Base-by-base conservation (phyloP, 2,888 invertebrate genomes). In the Mythimna impura region DNA sequence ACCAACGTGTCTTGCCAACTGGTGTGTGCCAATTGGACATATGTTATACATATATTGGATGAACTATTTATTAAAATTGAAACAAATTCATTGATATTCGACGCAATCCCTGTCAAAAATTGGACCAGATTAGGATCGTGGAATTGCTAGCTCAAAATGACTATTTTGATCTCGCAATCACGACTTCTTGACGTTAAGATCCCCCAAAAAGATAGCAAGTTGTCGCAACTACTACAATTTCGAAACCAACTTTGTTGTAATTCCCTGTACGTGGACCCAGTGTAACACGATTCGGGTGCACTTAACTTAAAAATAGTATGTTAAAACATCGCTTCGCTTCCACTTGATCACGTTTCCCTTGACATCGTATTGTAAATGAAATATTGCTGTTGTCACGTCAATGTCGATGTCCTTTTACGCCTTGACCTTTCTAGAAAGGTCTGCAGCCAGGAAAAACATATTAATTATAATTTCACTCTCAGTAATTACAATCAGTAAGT, bases 331-430 rank as follows among this genome's bases (percentile, higher is more conserved):
- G 65, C 61, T 68, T 75, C 71, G 77, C 86, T 77, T 82, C 90
- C 89, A 92, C 93, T 93, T 91, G 88, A 92, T 91, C 93, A 92
- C 92, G 94, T 90, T 91, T 89, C 88, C 90, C 91, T 91, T 91
- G 93, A 92, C 93, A 92, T 89, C 87, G 84, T 87, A 87, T 87
- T 84, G 86, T 88, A 80, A 80, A 78, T 86, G 77, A 86, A 86
- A 83, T 85, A 82, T 84, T 73, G 76, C 79, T 80, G 82, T 78
- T 73, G 89, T 86, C 89, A 83, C 80, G 79, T 85, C 82, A 85
- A 91, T 91, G 92, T 89, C 91, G 88, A 87, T 89, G 89, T 88
- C 91, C 91, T 92, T 93, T 91, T 90, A 90, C 74, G 87, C 87
- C 85, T 86, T 88, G 89, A 91, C 94, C 94, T 94, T 91, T 88